Base-by-base conservation (phyloP, 2,797 vertebrate genomes). In the Pseudochaenichthys georgianus region DNA sequence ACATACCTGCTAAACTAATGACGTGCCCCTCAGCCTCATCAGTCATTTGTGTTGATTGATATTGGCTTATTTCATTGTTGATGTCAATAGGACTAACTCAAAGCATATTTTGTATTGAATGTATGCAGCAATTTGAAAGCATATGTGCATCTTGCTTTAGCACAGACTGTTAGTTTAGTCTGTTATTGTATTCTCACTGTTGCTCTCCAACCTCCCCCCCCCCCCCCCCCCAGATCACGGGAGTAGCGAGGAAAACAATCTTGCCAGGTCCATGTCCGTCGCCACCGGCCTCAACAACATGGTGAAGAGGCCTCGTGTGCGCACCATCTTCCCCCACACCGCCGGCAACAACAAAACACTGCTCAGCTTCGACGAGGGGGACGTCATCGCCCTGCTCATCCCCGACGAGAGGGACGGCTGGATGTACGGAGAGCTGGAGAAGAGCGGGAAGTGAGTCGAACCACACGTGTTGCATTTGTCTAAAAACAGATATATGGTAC, bases 371-470 rank as follows among this genome's bases (percentile, higher is more conserved):
- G 93, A 96, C 0, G 97, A 99, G 87, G 97, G 97, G 3, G 98
- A 99, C 9, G 16, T 96, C 86, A 96, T 99, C 89, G 89, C 94
- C 0, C 94, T 99, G 71, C 96, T 99, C 54, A 93, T 99, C 61
- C 95, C 97, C 0, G 97, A 99, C 13, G 98, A 99, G 86, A 97
- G 93, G 62, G 98, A 99, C 0, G 98, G 98, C 12, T 99, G 98
- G 98, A 95, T 99, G 50, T 99, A 99, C 0, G 98, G 98, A 2
- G 97, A 99, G 80, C 93, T 99, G 4, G 96, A 98, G 62, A 80
- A 93, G 75, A 96, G 89, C 45, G 96, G 92, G 93, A 94, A 89
- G 98, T 99, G 90, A 96, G 98, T 95, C 0, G 0, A 47, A 1
- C 16, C 43, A 7, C 60, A 60, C 12, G 0, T 34, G 13, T 31